Conservation (phyloP, 2,113 vertebrate genomes). For the Empidonax alnorum region DNA sequence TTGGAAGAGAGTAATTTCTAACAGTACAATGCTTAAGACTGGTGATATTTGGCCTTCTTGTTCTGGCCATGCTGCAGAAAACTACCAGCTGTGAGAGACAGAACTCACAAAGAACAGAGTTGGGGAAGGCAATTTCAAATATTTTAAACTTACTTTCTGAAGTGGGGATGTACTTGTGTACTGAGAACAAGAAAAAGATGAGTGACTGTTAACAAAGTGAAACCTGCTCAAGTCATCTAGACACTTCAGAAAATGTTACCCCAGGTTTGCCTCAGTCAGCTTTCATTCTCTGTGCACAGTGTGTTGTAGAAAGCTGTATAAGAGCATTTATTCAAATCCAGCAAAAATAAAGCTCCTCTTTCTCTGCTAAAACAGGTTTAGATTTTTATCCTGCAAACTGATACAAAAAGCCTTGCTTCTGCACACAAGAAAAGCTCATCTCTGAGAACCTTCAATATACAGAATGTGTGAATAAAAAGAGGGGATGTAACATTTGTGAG, state of each 20-base stretch:
- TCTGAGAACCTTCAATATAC: conserved; percentile 12
- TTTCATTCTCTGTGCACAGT: neutral
- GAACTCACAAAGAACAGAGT: neutral
- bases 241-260: neutral
- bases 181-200: neutral
- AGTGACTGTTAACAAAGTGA: neutral
- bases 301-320: neutral
- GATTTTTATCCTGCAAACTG: neutral
- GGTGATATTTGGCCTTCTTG: neutral
- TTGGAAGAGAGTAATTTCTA: neutral
- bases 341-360: conserved; percentile 9
- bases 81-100: neutral
- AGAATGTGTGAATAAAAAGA: conserved; percentile 33
- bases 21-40: neutral
- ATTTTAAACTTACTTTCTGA: neutral
- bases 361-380: neutral
- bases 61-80: neutral
- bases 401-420: neutral
- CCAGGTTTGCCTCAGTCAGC: neutral
- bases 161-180: neutral
- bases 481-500: conserved; percentile 62
- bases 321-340: conserved; percentile 20
- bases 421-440: neutral
- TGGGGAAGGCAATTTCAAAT: neutral
- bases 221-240: neutral